Evolutionary conservation across 2,797 vertebrate genomes (phyloP), one percentile per base, ranked within the genome.

Genomic region (Tapera naevia): DNA sequence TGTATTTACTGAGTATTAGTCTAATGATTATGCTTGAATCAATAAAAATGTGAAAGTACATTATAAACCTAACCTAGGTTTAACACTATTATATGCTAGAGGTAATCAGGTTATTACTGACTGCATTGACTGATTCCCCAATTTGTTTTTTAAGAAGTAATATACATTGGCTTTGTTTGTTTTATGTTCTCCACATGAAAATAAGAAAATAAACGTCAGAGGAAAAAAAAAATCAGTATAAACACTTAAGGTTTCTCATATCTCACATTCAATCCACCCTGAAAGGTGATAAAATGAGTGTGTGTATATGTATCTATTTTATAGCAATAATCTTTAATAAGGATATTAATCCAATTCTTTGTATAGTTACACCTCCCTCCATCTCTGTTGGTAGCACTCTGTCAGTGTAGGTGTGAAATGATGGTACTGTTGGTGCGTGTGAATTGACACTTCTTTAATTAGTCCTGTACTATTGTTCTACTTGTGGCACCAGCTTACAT

Each of bases 31-130:
- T 62, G 27, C 60, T 84, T 57, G 45, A 73, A 88, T 93, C 39
- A 79, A 45, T 86, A 17, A 4, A 69, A 80, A 90, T 41, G 17
- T 80, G 60, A 58, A 51, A 39, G 18, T 46, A 46, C 19, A 19
- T 80, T 78, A 25, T 33, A 81, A 79, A 10, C 10, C 13, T 84
- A 79, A 92, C 67, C 41, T 80, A 50, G 88, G 88, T 92, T 88
- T 80, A 73, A 78, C 37, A 43, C 66, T 83, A 9, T 8, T 87
- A 10, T 54, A 4, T 64, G 33, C n/a, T 87, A 62, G 48, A 74
- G 54, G 22, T 89, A 75, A 89, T 66, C 61, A 69, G 15, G 30
- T 64, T 86, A 64, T 88, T 54, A 35, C 32, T 86, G 80, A 72
- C 27, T 57, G 48, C 28, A 37, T 51, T 73, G 57, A 51, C 19